phyloP scores from a whole-genome alignment of 1,140 invertebrate species.

The Rhagoletis pomonella region DNA sequence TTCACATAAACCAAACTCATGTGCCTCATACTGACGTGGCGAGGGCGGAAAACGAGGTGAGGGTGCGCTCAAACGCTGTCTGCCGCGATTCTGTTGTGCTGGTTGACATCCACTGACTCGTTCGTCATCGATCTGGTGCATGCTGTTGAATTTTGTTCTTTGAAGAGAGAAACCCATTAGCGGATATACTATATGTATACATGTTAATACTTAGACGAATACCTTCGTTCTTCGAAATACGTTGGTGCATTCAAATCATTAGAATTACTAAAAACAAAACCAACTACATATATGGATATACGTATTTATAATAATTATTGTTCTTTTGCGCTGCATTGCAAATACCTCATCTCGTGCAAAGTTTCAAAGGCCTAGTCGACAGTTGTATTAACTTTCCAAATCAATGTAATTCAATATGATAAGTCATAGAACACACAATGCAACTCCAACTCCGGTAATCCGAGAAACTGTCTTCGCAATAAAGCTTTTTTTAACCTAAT shows the following conservation, averaged over 20 bases:
- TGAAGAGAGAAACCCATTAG: constrained; percentile 3
- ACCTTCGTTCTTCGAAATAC: constrained; percentile 43
- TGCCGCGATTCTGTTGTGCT: neutral
- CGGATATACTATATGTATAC: neutral
- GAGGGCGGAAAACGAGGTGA: neutral
- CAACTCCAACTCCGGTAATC: neutral
- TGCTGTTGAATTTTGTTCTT: constrained; percentile 24
- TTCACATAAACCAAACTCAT: constrained; percentile 40
- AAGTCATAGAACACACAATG: neutral
- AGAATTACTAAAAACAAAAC: neutral
- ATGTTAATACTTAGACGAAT: neutral
- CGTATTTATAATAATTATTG: neutral
- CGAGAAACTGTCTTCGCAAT: neutral
- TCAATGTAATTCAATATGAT: neutral
- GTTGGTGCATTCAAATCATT: neutral
- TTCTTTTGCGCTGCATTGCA: neutral
- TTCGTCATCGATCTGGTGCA: constrained; percentile 20
- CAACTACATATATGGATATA: neutral
- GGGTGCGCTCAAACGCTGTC: neutral
- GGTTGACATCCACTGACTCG: neutral
- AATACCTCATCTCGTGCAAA: constrained; percentile 2
- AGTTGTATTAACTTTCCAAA: neutral
- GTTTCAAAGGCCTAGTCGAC: neutral
- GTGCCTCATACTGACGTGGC: constrained; percentile 34
- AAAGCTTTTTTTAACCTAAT: neutral